phyloP scores from a whole-genome alignment of 2,888 invertebrate species.

The Nomada ferruginata region DNA sequence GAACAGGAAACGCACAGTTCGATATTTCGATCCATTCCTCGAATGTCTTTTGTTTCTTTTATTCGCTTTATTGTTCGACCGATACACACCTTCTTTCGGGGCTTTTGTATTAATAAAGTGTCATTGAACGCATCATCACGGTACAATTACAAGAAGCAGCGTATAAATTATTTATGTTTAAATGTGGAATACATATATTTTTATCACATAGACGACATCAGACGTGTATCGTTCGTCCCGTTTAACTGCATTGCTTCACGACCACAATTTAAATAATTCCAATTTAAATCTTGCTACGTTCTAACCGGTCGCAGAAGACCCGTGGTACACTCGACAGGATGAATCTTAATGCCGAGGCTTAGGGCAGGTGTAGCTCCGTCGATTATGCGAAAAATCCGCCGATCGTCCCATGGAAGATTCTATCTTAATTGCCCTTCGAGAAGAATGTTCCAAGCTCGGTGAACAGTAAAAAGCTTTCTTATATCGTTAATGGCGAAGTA shows the following conservation, averaged over 20 bases:
- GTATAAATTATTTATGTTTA: neutral
- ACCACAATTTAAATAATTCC: conserved; percentile 52
- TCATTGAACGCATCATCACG: neutral
- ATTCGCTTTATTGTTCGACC: conserved; percentile 23
- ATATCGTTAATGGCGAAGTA: conserved; percentile 62
- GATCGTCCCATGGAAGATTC: conserved; percentile 50
- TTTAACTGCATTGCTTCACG: neutral
- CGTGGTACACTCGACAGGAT: conserved; percentile 1
- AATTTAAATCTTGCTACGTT: conserved; percentile 47
- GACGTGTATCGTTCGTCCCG: conserved; percentile 4
- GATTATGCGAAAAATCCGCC: conserved; percentile 54
- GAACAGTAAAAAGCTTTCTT: conserved; percentile 58
- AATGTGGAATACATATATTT: no score
- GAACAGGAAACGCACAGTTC: conserved; percentile 22
- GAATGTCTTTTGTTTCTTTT: conserved; percentile 11
- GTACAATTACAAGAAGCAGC: no score
- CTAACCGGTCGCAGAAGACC: conserved; percentile 35
- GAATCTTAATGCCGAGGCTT: conserved; percentile 32
- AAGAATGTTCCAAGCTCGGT: conserved; percentile 23
- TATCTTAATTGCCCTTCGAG: conserved; percentile 61
- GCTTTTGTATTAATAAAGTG: neutral
- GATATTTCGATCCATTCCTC: conserved; percentile 48
- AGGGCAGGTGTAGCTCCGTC: conserved; percentile 10
- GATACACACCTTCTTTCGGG: neutral
- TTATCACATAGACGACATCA: conserved; percentile 5